Conservation (phyloP, 1,140 invertebrate genomes). For the Dysdera silvatica region DNA sequence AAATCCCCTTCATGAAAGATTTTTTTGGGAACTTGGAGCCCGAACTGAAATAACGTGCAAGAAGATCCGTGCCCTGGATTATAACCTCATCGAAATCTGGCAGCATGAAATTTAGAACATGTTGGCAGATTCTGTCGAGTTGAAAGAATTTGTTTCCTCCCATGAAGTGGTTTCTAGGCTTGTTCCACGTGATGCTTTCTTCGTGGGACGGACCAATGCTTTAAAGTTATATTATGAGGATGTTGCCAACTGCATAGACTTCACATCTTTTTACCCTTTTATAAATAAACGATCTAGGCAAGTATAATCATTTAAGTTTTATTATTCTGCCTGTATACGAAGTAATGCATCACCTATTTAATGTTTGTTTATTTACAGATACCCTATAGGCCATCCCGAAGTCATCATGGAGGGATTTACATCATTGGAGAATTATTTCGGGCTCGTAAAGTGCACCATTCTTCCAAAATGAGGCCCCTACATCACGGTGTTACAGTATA, state of each 20-base stretch:
- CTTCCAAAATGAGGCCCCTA: conserved; percentile 24
- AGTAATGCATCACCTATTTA: not conserved
- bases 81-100: not conserved
- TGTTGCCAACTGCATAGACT: conserved; percentile 35
- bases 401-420: conserved; percentile 36
- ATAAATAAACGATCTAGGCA: too few species aligned
- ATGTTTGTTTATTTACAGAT: conserved; percentile 20
- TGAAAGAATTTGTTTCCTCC: not conserved
- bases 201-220: conserved; percentile 41
- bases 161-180: not conserved
- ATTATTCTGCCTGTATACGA: not conserved
- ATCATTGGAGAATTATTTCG: conserved; percentile 31
- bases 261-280: conserved; percentile 41
- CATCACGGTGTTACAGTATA: conserved; percentile 29
- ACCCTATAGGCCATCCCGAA: conserved; percentile 41
- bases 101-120: not conserved
- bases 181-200: conserved; percentile 36
- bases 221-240: conserved; percentile 35
- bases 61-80: not conserved
- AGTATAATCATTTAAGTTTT: not conserved
- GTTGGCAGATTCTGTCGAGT: not conserved
- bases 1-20: not conserved
- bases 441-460: conserved; percentile 33
- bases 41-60: not conserved
- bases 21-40: not conserved